Evolutionary conservation across 1,140 invertebrate species (phyloP), one percentile per base, ranked within the genome.

Genomic region (Ooceraea biroi): DNA sequence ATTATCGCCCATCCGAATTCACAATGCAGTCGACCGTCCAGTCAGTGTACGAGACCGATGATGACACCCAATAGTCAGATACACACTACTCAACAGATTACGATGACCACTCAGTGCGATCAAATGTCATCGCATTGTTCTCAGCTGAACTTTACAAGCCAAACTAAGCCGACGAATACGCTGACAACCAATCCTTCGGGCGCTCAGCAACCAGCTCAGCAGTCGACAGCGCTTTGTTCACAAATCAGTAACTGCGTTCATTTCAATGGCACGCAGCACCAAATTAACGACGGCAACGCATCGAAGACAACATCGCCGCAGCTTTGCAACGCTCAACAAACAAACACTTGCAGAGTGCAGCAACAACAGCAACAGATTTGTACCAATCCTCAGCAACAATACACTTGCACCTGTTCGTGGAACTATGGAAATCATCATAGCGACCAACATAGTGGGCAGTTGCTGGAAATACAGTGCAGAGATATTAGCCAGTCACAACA

Each of bases 401-500:
- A 92, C 22, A 92, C 85, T 41, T 94, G 84, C 72, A 92, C 86
- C 74, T 94, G 92, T 46, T 94, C 93, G 66, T 94, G 92, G 93
- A 90, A 88, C 30, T 94, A 92, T 74, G 88, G 80, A 5, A 58
- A 78, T 7, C 92, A 92, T 82, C 92, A 91, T 3, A 36, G 7
- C 72, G 88, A 90, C 55, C 92, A 93, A 60, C 57, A 76, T 17
- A 83, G 66, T 57, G 85, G 36, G 66, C 82, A 50, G 58, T 74
- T 91, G 14, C 89, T 91, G 1, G 96, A 96, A 88, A 96, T 96
- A 69, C 96, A 96, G 88, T 96, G 96, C 76, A 94, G 95, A 19
- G 96, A 96, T 87, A 96, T 96, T 22, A 96, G 96, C 74, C 96
- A 96, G 85, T 96, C 96, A 0, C 96, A 96, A 60, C 93, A 93